These are phyloP conservation scores for Peromyscus polionotus DNA, from an alignment of 2,113 vertebrate species.

Conservation along the genomic window DNA sequence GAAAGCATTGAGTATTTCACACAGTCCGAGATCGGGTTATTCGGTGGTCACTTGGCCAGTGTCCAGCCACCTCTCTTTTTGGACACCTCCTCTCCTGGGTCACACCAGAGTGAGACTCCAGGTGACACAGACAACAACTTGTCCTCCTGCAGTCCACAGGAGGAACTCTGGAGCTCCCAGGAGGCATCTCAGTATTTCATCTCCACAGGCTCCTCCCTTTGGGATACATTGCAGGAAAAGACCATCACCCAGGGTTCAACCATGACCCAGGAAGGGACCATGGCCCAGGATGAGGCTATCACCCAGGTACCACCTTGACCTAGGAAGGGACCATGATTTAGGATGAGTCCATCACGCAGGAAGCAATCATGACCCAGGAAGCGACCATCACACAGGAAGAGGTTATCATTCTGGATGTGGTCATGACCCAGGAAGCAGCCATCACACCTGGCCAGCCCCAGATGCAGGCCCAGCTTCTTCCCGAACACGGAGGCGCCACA, in stretches of 20 bases:
- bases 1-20: not conserved
- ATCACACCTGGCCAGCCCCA: not conserved
- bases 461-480: not conserved
- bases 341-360: fast-evolving
- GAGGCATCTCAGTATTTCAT: not conserved
- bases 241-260: not conserved
- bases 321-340: too few species aligned
- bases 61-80: not conserved
- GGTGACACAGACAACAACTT: not conserved
- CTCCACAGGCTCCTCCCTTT: not conserved
- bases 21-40: not conserved
- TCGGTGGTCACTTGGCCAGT: not conserved
- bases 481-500: not conserved
- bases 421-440: not conserved
- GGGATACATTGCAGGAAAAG: not conserved
- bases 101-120: too few species aligned
- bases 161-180: not conserved
- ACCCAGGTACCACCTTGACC: not conserved
- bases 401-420: not conserved
- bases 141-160: not conserved
- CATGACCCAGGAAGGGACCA: too few species aligned
- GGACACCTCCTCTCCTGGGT: not conserved
- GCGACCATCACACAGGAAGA: not conserved
- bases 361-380: not conserved
- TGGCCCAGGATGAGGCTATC: too few species aligned